These are phyloP conservation scores for Turritopsis rubra DNA, from an alignment of 30 jellyfish, hydroid and myxozoan genomes.

Conservation along the genomic window DNA sequence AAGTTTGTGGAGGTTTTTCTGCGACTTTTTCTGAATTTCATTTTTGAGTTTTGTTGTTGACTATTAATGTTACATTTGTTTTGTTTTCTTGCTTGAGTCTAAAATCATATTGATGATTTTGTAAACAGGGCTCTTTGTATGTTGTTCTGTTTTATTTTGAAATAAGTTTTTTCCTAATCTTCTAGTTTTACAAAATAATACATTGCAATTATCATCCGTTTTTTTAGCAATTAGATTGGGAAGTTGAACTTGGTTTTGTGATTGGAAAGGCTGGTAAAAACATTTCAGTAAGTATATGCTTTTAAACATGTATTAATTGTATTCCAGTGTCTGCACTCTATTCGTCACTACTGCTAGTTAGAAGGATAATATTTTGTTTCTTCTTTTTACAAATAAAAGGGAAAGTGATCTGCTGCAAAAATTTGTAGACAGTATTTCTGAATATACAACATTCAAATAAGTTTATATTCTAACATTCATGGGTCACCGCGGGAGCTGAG, in stretches of 20 bases:
- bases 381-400: too few species aligned
- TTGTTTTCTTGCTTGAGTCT: not conserved
- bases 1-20: constrained; percentile 46
- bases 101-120: too few species aligned
- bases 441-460: too few species aligned
- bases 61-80: too few species aligned
- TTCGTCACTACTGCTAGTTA: not conserved
- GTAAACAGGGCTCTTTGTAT: too few species aligned
- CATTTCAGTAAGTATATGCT: constrained; percentile 49
- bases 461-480: too few species aligned
- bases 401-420: too few species aligned
- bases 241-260: constrained; percentile 82
- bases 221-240: constrained; percentile 80
- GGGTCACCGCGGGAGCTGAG: too few species aligned
- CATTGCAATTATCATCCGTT: not conserved
- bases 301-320: not conserved
- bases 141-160: too few species aligned
- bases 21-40: too few species aligned
- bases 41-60: not conserved
- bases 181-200: too few species aligned
- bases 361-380: not conserved
- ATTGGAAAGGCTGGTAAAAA: constrained; percentile 76
- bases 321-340: not conserved
- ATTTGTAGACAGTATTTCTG: too few species aligned
- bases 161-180: not conserved